Evolutionary conservation across 37 sponge, comb jelly and placozoan genomes (phyloP), one percentile per base, ranked within the genome.

Genomic region (Tethya wilhelma): DNA sequence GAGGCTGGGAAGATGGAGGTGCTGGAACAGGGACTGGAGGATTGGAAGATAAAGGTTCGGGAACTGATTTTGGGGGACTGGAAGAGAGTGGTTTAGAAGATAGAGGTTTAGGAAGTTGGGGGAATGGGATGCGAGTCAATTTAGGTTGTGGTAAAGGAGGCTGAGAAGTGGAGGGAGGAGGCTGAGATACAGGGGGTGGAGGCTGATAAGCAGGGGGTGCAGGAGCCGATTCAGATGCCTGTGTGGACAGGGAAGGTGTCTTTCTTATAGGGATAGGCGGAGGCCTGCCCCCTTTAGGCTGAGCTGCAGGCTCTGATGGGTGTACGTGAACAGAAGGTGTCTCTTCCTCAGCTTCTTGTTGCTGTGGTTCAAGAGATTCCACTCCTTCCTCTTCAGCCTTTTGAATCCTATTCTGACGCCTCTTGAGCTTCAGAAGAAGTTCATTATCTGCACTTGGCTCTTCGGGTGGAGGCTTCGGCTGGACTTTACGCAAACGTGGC

Each of bases 351-450:
- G 41, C 67, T 19, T 73, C 69, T 68, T 74, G 30, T 33, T 25
- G 17, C 6, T 76, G 31, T 33, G 25, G 25, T 9, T 7, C 41
- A 43, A 25, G 37, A 9, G 32, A 12, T 40, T 83, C 74, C 56
- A 65, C 62, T 29, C 56, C 60, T 7, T 64, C 74, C 39, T 64
- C 57, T 14, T 78, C 79, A 0, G 81, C 73, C 44, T 82, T 66
- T 25, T 68, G 56, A 30, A 87, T 87, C 64, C 79, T 74, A 44
- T 92, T 65, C 69, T 92, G 93, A 19, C 93, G 73, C 7, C 85
- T 43, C 71, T 60, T 38, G 41, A 92, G 59, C 62, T 92, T 92
- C 56, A 55, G 40, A 56, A 84, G 40, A 32, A 92, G 58, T 46
- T 92, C 93, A 37, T 92, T 78, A 1, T 83, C 84, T 11, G 34